phyloP scores from a whole-genome alignment of 2,888 invertebrate genomes.

The Sarcophaga subvicina region DNA sequence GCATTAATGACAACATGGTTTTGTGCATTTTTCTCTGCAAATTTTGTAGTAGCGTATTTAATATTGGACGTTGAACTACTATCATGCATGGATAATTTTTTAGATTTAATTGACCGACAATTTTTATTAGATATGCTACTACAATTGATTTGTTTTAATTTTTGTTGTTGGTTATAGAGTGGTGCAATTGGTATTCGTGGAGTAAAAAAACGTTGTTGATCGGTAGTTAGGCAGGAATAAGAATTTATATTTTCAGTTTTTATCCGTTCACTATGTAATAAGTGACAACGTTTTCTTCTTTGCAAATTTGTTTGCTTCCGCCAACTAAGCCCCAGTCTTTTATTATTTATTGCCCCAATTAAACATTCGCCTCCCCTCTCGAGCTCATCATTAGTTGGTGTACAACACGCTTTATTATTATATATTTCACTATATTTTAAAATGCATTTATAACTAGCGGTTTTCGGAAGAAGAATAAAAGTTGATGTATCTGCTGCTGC shows the following conservation, averaged over 20 bases:
- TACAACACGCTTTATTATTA: conserved; percentile 5
- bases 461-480: not conserved
- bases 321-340: conserved; percentile 45
- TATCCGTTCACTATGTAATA: conserved; percentile 21
- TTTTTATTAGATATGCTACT: conserved; percentile 31
- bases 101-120: conserved; percentile 41
- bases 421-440: conserved; percentile 45
- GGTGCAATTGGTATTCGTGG: conserved; percentile 31
- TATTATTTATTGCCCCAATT: conserved; percentile 28
- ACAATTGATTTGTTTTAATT: not conserved
- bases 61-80: not conserved
- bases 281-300: conserved; percentile 41
- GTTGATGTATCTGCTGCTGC: conserved; percentile 39
- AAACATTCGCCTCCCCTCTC: not conserved
- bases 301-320: conserved; percentile 53
- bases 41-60: conserved; percentile 7
- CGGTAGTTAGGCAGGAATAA: conserved; percentile 36
- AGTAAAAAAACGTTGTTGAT: conserved; percentile 12
- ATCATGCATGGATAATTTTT: conserved; percentile 32
- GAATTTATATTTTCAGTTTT: conserved; percentile 28
- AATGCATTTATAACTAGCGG: conserved; percentile 35
- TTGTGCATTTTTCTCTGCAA: conserved; percentile 10
- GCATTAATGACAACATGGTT: conserved; percentile 7
- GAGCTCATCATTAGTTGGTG: not conserved
- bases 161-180: not conserved